Evolutionary conservation across 2,797 vertebrate genomes (phyloP).

Genomic region (Acipenser ruthenus): DNA sequence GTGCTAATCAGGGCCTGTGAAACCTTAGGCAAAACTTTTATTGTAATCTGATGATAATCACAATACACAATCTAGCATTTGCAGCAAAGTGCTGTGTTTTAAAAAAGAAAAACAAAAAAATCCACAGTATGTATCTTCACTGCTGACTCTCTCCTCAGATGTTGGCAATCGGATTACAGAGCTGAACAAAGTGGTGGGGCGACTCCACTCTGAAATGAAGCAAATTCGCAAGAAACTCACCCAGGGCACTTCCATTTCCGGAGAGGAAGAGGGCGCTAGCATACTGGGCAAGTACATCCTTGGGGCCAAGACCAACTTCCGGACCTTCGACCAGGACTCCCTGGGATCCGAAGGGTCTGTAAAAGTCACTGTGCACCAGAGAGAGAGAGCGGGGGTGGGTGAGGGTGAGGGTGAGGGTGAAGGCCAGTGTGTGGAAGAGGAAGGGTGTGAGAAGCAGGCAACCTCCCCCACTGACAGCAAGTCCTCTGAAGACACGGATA

Average conservation of each 20-base stretch:
- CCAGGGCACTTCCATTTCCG: conserved; percentile 13
- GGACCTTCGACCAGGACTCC: conserved; percentile 47
- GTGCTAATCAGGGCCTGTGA: too few species aligned
- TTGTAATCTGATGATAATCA: neutral
- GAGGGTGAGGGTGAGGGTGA: conserved; percentile 18
- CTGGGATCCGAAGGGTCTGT: conserved; percentile 34
- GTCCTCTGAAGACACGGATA: conserved; percentile 49
- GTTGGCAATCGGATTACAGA: conserved; percentile 80
- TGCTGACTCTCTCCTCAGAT: conserved; percentile 44
- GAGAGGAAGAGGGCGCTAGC: conserved; percentile 45
- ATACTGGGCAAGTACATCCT: conserved; percentile 71
- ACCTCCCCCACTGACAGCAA: conserved; percentile 54
- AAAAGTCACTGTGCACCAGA: conserved; percentile 40
- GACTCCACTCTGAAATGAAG: conserved; percentile 68
- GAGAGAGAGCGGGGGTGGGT: conserved; percentile 24
- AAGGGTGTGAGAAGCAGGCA: conserved; percentile 28
- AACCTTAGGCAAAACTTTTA: too few species aligned
- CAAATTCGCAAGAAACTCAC: conserved; percentile 43
- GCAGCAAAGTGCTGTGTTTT: neutral
- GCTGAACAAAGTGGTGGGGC: conserved; percentile 67
- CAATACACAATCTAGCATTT: neutral
- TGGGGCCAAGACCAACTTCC: conserved; percentile 75
- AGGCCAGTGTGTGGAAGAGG: conserved; percentile 19
- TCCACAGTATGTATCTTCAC: neutral
- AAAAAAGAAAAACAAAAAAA: too few species aligned